Conservation (phyloP, 2,113 vertebrate species). For the Cyanoramphus novaezelandiae region DNA sequence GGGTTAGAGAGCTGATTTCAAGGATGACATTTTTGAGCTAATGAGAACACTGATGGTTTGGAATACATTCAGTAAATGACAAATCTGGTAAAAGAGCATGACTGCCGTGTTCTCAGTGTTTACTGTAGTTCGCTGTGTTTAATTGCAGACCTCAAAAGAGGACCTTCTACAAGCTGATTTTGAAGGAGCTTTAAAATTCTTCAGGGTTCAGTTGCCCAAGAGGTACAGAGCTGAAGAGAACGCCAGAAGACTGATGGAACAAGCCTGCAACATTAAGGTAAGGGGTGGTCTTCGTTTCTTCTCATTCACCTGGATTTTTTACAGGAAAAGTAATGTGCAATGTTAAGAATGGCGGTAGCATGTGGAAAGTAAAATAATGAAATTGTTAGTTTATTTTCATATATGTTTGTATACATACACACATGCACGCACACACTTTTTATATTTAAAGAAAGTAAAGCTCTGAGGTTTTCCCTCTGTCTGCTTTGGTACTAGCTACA, state of each 20-base stretch:
- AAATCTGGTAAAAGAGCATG: neutral
- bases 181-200: constrained; percentile 98
- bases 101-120: neutral
- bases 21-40: neutral
- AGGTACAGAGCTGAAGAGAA: constrained; percentile 97
- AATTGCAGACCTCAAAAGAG: constrained; percentile 93
- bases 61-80: neutral
- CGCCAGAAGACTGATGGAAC: constrained; percentile 94
- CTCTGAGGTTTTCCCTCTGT: neutral
- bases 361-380: neutral
- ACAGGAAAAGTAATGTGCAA: neutral
- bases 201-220: constrained; percentile 96
- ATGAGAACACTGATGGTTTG: neutral
- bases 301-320: neutral
- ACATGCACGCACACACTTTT: rapidly evolving
- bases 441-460: neutral
- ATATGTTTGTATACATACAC: neutral
- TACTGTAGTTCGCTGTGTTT: constrained; percentile 29
- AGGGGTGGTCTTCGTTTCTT: neutral
- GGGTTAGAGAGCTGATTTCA: neutral
- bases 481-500: neutral
- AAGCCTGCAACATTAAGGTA: constrained; percentile 99
- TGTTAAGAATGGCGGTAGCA: neutral
- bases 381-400: neutral
- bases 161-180: constrained; percentile 98